phyloP scores from a whole-genome alignment of 2,888 invertebrate species.

The Glomeris marginata region DNA sequence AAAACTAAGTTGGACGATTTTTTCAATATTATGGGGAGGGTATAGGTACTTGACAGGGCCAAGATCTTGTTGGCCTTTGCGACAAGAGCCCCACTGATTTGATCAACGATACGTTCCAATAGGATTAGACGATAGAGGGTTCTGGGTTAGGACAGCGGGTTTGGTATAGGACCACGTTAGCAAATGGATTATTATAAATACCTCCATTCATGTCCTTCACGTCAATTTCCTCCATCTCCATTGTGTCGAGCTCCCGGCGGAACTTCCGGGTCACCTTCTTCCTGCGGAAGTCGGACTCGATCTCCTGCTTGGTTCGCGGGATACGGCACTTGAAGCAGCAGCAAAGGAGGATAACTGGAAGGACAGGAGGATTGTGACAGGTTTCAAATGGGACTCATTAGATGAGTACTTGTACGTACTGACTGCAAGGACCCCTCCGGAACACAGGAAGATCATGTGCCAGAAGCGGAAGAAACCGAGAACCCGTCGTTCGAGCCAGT shows the following conservation, averaged over 20 bases:
- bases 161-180: no score
- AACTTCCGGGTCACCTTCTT: constrained; percentile 69
- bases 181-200: constrained; percentile 1
- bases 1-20: no score
- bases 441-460: constrained; percentile 15
- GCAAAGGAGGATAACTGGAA: constrained; percentile 65
- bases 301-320: constrained; percentile 87
- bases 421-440: constrained; percentile 13
- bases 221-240: constrained; percentile 72
- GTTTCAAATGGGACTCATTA: no score
- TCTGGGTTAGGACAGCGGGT: no score
- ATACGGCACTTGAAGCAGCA: constrained; percentile 82
- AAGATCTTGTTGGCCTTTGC: no score
- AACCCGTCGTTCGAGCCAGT: constrained; percentile 11
- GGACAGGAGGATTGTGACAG: no score
- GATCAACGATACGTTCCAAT: no score
- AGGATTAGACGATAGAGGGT: no score
- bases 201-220: constrained; percentile 34
- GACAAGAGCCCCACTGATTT: no score
- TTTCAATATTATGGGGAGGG: no score
- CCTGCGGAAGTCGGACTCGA: constrained; percentile 79
- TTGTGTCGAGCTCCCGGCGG: constrained; percentile 58
- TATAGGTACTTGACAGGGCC: no score
- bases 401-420: no score
- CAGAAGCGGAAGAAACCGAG: constrained; percentile 14